A percentile compares a stretch with the other conserved stretches of the same genome.
These are phyloP conservation scores for Dexiosoma caninum DNA, from an alignment of 2,888 invertebrate genomes.

Conservation along the genomic window DNA sequence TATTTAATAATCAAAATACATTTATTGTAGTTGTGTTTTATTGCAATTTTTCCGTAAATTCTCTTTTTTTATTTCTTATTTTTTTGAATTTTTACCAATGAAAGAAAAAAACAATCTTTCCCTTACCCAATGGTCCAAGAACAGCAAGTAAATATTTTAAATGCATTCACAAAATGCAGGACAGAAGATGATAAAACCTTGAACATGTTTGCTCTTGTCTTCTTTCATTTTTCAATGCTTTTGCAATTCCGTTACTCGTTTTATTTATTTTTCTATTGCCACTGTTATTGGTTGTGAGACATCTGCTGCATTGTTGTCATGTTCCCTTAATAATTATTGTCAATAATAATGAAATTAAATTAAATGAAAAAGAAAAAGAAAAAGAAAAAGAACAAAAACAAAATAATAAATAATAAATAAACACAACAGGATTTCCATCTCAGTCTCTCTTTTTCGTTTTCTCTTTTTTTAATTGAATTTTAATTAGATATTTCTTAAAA, in stretches of 20 bases:
- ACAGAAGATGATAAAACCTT: constrained; percentile 14
- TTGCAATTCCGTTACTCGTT: not conserved
- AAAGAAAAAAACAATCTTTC: not conserved
- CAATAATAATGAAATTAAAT: constrained; percentile 39
- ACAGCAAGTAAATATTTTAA: not conserved
- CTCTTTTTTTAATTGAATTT: constrained; percentile 25
- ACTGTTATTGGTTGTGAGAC: constrained; percentile 27
- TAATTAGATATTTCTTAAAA: constrained; percentile 19
- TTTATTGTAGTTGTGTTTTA: no score
- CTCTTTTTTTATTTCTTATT: no score
- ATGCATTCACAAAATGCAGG: not conserved
- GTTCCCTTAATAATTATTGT: constrained; percentile 50
- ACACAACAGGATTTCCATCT: not conserved
- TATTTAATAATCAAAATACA: no score
- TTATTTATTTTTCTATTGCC: not conserved
- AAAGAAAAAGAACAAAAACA: no score
- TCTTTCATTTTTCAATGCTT: constrained; percentile 3
- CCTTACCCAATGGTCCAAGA: not conserved
- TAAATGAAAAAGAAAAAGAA: not conserved
- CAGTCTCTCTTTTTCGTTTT: not conserved
- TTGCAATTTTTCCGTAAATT: no score
- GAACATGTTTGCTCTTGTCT: constrained; percentile 24
- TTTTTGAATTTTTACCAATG: no score
- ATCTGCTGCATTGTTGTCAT: constrained; percentile 46
- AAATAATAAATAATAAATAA: not conserved